Evolutionary conservation across 2,888 invertebrate genomes (phyloP).

Genomic region (Pristionchus arcanus): DNA sequence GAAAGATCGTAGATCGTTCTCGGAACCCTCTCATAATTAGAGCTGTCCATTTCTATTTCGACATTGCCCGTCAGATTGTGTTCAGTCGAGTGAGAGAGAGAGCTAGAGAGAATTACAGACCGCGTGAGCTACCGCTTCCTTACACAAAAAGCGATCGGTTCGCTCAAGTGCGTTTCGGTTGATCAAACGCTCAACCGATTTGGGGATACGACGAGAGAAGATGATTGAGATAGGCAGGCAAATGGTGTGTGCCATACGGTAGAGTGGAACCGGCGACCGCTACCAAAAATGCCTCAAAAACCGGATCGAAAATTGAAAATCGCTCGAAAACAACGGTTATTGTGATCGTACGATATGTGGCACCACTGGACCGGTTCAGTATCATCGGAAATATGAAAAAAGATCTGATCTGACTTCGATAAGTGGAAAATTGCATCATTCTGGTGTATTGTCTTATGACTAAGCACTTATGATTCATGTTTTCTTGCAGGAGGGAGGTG

Average conservation of each 20-base stretch:
- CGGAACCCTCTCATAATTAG: not conserved
- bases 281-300: not conserved
- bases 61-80: not conserved
- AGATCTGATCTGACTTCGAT: not conserved
- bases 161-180: not conserved
- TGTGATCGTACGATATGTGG: not conserved
- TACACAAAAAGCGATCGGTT: not conserved
- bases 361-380: not conserved
- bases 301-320: not conserved
- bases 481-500: constrained; percentile 45
- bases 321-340: not conserved
- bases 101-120: not conserved
- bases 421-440: not conserved
- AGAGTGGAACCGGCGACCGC: not conserved
- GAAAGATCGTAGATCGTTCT: not conserved
- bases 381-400: not conserved
- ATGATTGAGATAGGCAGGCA: not conserved
- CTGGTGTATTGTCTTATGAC: not conserved
- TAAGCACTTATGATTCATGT: no score
- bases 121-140: not conserved
- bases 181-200: constrained; percentile 9
- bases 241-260: not conserved
- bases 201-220: not conserved
- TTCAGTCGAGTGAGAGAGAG: not conserved
- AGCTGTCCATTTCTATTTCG: not conserved